A percentile compares a stretch with the other conserved stretches of the same genome.
These are phyloP conservation scores for Myotis brandtii DNA, from an alignment of 2,113 vertebrate genomes.

Conservation along the genomic window DNA sequence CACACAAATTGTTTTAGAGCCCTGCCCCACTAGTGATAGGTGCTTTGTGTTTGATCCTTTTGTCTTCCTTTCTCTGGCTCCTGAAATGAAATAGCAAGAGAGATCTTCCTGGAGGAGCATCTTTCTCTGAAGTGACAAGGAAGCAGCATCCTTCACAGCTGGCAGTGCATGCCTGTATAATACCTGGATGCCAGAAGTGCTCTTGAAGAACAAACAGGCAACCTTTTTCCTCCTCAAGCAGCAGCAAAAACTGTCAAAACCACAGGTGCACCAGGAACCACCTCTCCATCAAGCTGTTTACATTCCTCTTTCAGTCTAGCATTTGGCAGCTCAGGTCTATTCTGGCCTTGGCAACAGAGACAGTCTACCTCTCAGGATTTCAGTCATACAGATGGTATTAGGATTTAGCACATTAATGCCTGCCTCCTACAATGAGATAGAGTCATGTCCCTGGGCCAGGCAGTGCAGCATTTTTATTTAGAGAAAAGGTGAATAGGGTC, in stretches of 20 bases:
- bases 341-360: conserved; percentile 58
- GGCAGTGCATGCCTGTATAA: conserved; percentile 58
- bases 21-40: background rate
- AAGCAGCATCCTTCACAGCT: conserved; percentile 68
- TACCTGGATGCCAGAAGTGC: conserved; percentile 74
- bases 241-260: conserved; percentile 47
- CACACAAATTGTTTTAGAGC: background rate
- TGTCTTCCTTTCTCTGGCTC: conserved; percentile 21
- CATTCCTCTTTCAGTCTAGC: conserved; percentile 43
- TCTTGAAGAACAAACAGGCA: conserved; percentile 79
- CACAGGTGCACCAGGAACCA: conserved; percentile 3
- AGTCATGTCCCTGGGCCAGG: conserved; percentile 42
- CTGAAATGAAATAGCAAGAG: conserved; percentile 47
- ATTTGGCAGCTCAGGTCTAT: conserved; percentile 1
- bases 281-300: conserved; percentile 39
- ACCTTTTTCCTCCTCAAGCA: conserved; percentile 73
- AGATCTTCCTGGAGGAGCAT: conserved; percentile 27
- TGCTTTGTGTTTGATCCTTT: conserved; percentile 18
- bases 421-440: conserved; percentile 13
- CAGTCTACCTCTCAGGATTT: conserved; percentile 74
- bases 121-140: conserved; percentile 72
- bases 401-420: conserved; percentile 60
- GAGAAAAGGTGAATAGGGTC: background rate
- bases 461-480: conserved; percentile 10
- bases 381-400: conserved; percentile 64